Evolutionary conservation across 2,113 vertebrate genomes (phyloP).

Genomic region (Nyctereutes procyonoides): DNA sequence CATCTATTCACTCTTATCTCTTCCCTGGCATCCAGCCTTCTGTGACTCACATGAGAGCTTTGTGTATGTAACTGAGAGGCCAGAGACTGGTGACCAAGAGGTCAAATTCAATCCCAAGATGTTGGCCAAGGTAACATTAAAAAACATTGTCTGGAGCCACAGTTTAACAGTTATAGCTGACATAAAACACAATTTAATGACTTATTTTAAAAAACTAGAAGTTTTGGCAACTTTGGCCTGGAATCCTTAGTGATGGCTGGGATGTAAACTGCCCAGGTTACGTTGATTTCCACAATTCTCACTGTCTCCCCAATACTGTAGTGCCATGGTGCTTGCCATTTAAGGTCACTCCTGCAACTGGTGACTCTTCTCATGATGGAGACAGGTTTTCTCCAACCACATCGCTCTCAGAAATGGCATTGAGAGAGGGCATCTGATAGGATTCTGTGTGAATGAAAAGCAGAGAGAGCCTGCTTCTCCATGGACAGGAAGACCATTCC

Average conservation of each 20-base stretch:
- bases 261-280: background rate
- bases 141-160: background rate
- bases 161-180: background rate
- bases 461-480: background rate
- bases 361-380: background rate
- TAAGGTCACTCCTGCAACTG: fast-evolving
- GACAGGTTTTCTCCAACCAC: background rate
- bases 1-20: background rate
- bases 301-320: fast-evolving
- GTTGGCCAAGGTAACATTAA: background rate
- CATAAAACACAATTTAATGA: background rate
- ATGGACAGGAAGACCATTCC: background rate
- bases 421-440: background rate
- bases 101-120: background rate
- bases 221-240: background rate
- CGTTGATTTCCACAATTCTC: fast-evolving
- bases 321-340: fast-evolving
- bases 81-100: background rate
- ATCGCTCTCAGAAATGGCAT: background rate
- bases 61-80: background rate
- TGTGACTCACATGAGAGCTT: background rate
- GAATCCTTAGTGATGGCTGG: background rate
- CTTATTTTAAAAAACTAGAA: background rate
- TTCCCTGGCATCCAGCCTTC: background rate
- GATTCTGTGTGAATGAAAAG: background rate